Percentiles rank a stretch among this genome's conserved stretches.
Evolutionary conservation across 2,888 invertebrate species (phyloP).

Genomic region (Agelastica alni): DNA sequence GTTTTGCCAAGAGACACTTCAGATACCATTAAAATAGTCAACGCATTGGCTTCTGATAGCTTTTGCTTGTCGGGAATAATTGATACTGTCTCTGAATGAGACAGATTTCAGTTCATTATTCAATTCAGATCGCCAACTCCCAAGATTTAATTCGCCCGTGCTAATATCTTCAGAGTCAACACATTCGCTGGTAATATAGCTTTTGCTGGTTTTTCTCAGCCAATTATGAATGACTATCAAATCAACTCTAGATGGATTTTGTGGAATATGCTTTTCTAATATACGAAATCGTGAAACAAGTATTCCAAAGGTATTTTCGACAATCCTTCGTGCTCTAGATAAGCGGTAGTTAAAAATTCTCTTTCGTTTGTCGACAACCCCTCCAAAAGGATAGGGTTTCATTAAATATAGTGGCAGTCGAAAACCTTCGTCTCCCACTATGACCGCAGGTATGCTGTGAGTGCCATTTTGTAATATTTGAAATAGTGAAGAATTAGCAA

Average conservation of each 20-base stretch:
- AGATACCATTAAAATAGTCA: no score
- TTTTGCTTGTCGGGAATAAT: no score
- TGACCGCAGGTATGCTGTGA: neutral
- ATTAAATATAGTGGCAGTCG: no score
- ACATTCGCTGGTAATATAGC: neutral
- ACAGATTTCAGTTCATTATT: neutral
- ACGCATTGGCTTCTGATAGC: no score
- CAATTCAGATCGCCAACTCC: neutral
- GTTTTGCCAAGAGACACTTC: no score
- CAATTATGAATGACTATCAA: constrained; percentile 4
- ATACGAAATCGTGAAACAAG: constrained; percentile 2
- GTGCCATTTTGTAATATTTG: neutral
- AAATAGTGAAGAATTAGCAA: no score
- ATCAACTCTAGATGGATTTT: neutral
- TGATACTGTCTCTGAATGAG: no score
- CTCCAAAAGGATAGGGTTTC: no score
- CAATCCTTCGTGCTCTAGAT: no score
- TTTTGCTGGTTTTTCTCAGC: constrained; percentile 4
- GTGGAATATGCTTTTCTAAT: neutral
- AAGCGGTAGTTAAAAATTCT: no score
- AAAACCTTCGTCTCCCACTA: no score
- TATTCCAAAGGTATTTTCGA: constrained; percentile 5
- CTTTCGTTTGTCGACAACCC: no score
- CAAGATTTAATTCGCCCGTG: neutral
- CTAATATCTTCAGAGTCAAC: constrained; percentile 8